Base-by-base conservation (phyloP, 1,140 invertebrate species). In the Diachasmimorpha longicaudata region DNA sequence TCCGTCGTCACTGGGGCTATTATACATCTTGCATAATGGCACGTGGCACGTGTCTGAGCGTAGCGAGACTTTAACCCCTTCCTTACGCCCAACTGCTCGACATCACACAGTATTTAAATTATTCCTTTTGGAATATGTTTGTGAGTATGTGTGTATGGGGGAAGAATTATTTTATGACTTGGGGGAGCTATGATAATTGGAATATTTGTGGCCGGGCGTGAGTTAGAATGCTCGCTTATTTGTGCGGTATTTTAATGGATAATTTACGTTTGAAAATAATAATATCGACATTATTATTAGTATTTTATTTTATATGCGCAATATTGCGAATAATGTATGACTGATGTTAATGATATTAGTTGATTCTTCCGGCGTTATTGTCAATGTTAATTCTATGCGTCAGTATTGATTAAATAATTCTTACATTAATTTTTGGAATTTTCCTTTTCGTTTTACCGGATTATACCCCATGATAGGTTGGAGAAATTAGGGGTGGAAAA, bases 11-110 rank as follows among this genome's bases (percentile, higher is more conserved):
- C 13, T 23, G 10, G n/a, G 42, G 55, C 70, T 72, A 72, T 77
- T 77, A 25, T 71, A 78, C 52, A 21, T 72, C 73, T 81, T 81
- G 79, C 80, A 79, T 81, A 81, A 81, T 80, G 68, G 75, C 37
- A 42, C n/a, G 46, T 72, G 58, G 76, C 79, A 75, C 77, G 76
- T 80, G 78, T 75, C 74, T 10, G 2, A 63, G 79, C 78, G 80
- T 77, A 80, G 77, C 77, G 73, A 52, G 48, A 70, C 80, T 75
- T 58, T 48, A 72, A 13, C 36, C 70, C 21, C 42, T 39, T 21
- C 58, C 6, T 25, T 76, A 80, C 79, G 74, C 77, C 75, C 74
- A 74, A 25, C 14, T 46, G 72, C 77, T 78, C 78, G 39, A 71
- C 66, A 70, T 52, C 73, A 70, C 75, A 69, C 70, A 71, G 67